phyloP scores from a whole-genome alignment of 2,888 invertebrate species.

The Agrotis exclamationis region DNA sequence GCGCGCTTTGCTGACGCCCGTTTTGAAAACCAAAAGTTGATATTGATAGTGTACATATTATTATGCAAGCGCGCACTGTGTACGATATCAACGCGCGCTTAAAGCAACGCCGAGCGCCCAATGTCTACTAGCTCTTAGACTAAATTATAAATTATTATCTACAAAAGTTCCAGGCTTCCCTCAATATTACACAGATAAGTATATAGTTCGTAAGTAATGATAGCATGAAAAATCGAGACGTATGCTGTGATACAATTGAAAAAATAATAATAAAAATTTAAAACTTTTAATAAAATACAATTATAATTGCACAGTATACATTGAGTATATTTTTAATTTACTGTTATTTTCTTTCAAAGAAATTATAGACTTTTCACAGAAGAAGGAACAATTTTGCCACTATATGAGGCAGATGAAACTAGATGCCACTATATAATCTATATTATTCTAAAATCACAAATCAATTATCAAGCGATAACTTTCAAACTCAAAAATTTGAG shows the following conservation, averaged over 20 bases:
- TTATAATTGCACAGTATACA: neutral
- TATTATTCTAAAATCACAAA: slow-evolving; percentile 4
- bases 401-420: neutral
- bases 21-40: too few relatives aligned
- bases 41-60: too few relatives aligned
- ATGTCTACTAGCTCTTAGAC: slow-evolving; percentile 47
- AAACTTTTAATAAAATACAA: neutral
- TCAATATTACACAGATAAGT: slow-evolving; percentile 25
- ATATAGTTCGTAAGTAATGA: neutral
- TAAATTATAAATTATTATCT: slow-evolving; percentile 56
- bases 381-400: neutral
- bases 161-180: slow-evolving; percentile 23
- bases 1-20: too few relatives aligned
- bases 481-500: slow-evolving; percentile 7
- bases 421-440: slow-evolving; percentile 4
- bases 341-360: neutral
- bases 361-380: neutral
- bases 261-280: neutral
- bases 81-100: too few relatives aligned
- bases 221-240: neutral
- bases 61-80: too few relatives aligned
- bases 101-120: too few relatives aligned
- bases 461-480: neutral
- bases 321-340: neutral
- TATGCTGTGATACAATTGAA: slow-evolving; percentile 2